Evolutionary conservation across 2,888 invertebrate species (phyloP).

Genomic region (Paralinhomoeus sp.): DNA sequence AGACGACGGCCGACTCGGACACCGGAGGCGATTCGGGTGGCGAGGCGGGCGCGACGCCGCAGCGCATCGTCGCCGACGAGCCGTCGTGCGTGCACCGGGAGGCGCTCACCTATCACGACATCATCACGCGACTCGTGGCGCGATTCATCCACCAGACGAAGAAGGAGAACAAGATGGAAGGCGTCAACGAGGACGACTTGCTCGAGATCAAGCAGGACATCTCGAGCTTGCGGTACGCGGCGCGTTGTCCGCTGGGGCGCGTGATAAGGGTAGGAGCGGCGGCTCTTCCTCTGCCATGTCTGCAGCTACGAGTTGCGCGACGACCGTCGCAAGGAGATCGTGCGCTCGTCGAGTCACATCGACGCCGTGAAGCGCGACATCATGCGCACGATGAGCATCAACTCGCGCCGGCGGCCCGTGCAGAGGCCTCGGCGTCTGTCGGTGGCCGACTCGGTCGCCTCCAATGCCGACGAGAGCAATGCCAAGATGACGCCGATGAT

Average conservation of each 20-base stretch:
- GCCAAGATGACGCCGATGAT: too few species aligned
- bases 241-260: not conserved
- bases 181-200: slow-evolving; percentile 36
- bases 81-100: too few species aligned
- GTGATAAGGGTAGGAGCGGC: too few species aligned
- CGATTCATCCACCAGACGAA: slow-evolving; percentile 33
- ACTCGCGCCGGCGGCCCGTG: too few species aligned
- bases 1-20: too few species aligned
- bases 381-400: slow-evolving; percentile 21
- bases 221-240: slow-evolving; percentile 31
- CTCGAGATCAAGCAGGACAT: slow-evolving; percentile 38
- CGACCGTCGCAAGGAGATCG: slow-evolving; percentile 31
- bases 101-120: slow-evolving; percentile 22
- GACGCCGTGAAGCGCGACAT: slow-evolving; percentile 33
- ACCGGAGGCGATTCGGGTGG: too few species aligned
- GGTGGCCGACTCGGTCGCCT: too few species aligned
- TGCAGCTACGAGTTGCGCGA: slow-evolving; percentile 33
- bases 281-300: too few species aligned
- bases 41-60: not conserved
- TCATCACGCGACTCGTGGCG: slow-evolving; percentile 33
- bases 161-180: slow-evolving; percentile 34
- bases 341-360: slow-evolving; percentile 30
- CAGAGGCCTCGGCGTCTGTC: too few species aligned
- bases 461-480: too few species aligned
- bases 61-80: too few species aligned